Percentiles rank a stretch among this genome's conserved stretches.
phyloP scores from a whole-genome alignment of 2,797 vertebrate species.

The Sternarchorhynchus goeldii region DNA sequence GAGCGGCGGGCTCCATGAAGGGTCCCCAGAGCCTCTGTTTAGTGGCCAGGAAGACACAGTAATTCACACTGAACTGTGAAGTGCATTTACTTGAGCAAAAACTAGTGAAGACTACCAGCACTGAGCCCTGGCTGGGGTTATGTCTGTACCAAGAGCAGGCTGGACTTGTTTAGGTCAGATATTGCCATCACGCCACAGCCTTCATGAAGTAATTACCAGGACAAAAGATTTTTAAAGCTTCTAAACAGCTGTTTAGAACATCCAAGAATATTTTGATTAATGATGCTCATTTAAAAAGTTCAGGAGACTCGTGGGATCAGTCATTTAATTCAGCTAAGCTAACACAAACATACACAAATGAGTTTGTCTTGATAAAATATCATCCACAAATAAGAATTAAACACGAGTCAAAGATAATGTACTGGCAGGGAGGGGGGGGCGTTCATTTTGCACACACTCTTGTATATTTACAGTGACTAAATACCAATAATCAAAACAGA shows the following conservation, averaged over 20 bases:
- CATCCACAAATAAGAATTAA: not conserved
- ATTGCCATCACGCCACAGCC: too few relatives aligned
- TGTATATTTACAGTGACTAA: not conserved
- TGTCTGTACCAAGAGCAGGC: too few relatives aligned
- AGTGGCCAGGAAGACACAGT: too few relatives aligned
- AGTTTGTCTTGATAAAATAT: not conserved
- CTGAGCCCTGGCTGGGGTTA: too few relatives aligned
- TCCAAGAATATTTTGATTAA: not conserved
- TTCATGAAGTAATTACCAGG: too few relatives aligned
- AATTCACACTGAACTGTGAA: not conserved
- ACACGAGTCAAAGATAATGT: not conserved
- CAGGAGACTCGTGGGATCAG: not conserved
- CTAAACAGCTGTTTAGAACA: not conserved
- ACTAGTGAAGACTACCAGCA: too few relatives aligned
- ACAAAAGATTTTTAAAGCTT: not conserved
- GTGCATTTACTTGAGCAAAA: not conserved
- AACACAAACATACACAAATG: not conserved
- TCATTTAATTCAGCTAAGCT: conserved; percentile 14
- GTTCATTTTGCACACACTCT: too few relatives aligned
- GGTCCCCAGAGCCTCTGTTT: too few relatives aligned
- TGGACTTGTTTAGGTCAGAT: too few relatives aligned
- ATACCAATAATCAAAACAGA: not conserved
- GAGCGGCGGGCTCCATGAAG: too few relatives aligned
- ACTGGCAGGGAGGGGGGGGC: too few relatives aligned
- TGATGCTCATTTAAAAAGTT: not conserved